Conservation (phyloP, 2,797 vertebrate species). For the Rousettus madagascariensis region DNA sequence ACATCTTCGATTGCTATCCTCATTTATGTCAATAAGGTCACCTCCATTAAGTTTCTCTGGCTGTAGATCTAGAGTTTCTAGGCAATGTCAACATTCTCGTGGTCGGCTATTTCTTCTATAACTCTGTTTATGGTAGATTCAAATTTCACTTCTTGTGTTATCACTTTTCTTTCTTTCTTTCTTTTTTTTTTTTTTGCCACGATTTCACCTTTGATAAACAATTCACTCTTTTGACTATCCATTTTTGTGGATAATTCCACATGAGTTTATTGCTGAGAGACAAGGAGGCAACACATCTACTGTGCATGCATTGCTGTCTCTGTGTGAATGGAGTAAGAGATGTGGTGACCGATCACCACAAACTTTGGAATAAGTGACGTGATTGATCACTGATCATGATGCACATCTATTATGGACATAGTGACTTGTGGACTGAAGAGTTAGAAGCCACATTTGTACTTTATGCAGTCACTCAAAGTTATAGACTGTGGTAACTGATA, state of each 20-base stretch:
- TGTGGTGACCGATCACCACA: not conserved
- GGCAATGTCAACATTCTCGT: not conserved
- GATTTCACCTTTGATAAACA: not conserved
- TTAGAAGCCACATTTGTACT: not conserved
- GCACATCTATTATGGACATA: not conserved
- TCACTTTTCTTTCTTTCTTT: not conserved
- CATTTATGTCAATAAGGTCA: not conserved
- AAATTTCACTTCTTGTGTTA: not conserved
- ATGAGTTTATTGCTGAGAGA: not conserved
- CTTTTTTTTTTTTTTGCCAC: not conserved
- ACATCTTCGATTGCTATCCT: not conserved
- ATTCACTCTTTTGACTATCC: not conserved
- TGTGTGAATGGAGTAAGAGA: not conserved
- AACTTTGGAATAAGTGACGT: not conserved
- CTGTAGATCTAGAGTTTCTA: not conserved
- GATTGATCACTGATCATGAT: not conserved
- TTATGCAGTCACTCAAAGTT: not conserved
- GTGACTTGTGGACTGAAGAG: not conserved
- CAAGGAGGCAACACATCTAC: not conserved
- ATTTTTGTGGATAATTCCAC: not conserved
- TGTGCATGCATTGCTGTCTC: not conserved
- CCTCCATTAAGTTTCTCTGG: not conserved
- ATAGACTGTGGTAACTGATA: not conserved
- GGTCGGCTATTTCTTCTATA: not conserved
- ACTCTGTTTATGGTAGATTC: not conserved